Evolutionary conservation across 2,113 vertebrate species (phyloP).

Genomic region (Gopherus evgoodei): DNA sequence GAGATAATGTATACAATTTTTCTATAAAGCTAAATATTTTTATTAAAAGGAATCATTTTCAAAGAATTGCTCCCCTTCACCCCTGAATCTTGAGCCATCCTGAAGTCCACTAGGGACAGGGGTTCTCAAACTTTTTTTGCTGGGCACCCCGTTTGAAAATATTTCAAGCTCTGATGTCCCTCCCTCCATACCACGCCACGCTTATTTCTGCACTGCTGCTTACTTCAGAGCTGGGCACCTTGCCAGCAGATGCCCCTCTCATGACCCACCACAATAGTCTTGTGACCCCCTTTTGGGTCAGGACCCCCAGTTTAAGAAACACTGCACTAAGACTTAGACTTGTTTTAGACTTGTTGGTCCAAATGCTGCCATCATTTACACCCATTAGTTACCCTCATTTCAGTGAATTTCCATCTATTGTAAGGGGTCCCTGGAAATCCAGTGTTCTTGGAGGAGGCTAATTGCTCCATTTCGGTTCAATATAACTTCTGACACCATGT

Average conservation of each 20-base stretch:
- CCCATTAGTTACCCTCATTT: constrained; percentile 57
- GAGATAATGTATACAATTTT: not conserved
- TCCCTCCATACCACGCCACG: too few relatives aligned
- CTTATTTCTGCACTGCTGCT: too few relatives aligned
- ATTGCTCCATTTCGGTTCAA: not conserved
- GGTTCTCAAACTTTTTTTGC: too few relatives aligned
- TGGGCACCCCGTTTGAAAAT: too few relatives aligned
- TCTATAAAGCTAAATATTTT: not conserved
- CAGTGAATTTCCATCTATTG: constrained; percentile 22
- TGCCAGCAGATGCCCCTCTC: too few relatives aligned
- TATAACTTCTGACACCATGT: not conserved
- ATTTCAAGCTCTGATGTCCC: too few relatives aligned
- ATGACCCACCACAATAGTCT: too few relatives aligned
- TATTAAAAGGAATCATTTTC: not conserved
- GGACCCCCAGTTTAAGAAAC: not conserved
- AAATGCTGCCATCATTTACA: not conserved
- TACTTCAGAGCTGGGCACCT: too few relatives aligned
- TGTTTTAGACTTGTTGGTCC: not conserved
- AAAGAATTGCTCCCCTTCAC: not conserved
- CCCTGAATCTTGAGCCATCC: not conserved
- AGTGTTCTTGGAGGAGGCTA: not conserved
- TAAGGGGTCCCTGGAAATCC: not conserved
- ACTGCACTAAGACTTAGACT: not conserved
- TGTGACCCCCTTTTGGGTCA: too few relatives aligned
- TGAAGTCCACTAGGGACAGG: not conserved